phyloP scores from a whole-genome alignment of 2,113 vertebrate genomes.

The Typhlomys cinereus region DNA sequence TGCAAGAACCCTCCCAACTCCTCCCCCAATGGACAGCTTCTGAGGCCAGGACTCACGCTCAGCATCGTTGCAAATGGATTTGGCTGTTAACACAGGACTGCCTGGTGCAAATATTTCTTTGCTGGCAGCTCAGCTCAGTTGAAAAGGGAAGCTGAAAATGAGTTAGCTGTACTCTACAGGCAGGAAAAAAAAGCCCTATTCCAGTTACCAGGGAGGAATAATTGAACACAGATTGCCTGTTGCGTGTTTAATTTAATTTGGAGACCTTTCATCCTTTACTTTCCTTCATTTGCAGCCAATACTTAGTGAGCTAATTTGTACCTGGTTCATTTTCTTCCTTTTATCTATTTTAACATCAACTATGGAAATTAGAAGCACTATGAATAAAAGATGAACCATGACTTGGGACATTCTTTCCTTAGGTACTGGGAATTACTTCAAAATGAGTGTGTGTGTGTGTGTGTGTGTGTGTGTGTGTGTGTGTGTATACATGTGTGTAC shows the following conservation, averaged over 20 bases:
- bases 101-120: constrained; percentile 59
- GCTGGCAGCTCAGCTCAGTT: background rate
- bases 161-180: background rate
- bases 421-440: constrained; percentile 57
- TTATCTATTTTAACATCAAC: constrained; percentile 60
- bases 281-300: constrained; percentile 64
- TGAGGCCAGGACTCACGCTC: background rate
- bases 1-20: background rate
- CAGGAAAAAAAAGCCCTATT: constrained; percentile 42
- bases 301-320: constrained; percentile 66
- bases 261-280: constrained; percentile 50
- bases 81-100: background rate
- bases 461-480: constrained; percentile 17
- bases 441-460: constrained; percentile 33
- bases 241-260: constrained; percentile 73
- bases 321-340: constrained; percentile 70
- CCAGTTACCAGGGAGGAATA: constrained; percentile 61
- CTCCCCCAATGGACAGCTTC: background rate
- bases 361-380: constrained; percentile 56
- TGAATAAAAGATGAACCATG: constrained; percentile 65
- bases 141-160: constrained; percentile 43
- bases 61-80: background rate
- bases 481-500: background rate
- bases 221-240: constrained; percentile 56
- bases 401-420: constrained; percentile 18